These are phyloP conservation scores for Ypsolopha scabrella DNA, from an alignment of 2,888 invertebrate species.

Conservation along the genomic window DNA sequence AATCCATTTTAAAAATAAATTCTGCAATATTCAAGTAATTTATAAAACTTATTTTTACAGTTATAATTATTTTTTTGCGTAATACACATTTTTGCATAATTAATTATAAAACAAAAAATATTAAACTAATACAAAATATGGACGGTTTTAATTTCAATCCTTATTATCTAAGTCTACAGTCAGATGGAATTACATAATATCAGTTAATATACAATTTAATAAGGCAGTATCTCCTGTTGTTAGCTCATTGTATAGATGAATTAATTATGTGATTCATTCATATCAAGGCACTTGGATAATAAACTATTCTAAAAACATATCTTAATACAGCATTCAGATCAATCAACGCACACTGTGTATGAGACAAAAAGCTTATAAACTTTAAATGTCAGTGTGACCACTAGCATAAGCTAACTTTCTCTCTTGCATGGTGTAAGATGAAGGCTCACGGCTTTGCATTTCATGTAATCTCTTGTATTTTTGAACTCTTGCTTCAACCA, in stretches of 20 bases:
- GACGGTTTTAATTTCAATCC: too few species aligned
- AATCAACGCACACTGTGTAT: neutral
- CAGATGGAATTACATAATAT: too few species aligned
- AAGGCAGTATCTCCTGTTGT: too few species aligned
- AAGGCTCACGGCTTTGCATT: slow-evolving; percentile 74
- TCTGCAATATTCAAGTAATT: too few species aligned
- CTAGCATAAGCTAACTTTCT: slow-evolving; percentile 67
- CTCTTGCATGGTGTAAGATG: slow-evolving; percentile 76
- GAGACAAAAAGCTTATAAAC: neutral
- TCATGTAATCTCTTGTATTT: slow-evolving; percentile 80
- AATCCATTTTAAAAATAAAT: too few species aligned
- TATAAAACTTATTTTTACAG: neutral
- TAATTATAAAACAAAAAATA: neutral
- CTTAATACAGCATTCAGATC: neutral
- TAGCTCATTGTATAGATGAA: too few species aligned
- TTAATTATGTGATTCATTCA: too few species aligned
- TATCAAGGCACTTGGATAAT: neutral
- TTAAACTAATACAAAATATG: neutral
- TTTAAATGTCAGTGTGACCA: slow-evolving; percentile 80
- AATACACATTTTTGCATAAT: too few species aligned
- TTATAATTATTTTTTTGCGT: too few species aligned
- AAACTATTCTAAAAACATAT: neutral
- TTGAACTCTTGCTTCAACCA: slow-evolving; percentile 85
- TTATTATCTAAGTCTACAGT: too few species aligned
- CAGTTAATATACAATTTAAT: too few species aligned